Conservation (phyloP, 2,797 vertebrate genomes). For the Lepidocolaptes lacrymiger region DNA sequence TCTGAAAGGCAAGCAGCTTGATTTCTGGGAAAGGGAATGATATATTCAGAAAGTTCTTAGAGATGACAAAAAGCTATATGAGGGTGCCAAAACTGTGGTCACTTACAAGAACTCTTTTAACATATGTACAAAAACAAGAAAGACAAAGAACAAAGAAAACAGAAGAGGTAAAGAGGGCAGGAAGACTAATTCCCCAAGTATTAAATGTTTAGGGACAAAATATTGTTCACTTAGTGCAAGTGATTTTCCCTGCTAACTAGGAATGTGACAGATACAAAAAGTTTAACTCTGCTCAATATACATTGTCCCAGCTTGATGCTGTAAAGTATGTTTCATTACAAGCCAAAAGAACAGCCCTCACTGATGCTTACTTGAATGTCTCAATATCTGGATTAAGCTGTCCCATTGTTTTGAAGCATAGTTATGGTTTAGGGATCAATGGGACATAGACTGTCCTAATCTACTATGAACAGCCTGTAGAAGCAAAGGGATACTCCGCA, state of each 20-base stretch:
- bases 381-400: conserved; percentile 73
- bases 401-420: conserved; percentile 71
- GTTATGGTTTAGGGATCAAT: conserved; percentile 74
- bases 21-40: not conserved
- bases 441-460: conserved; percentile 74
- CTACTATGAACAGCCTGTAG: conserved; percentile 73
- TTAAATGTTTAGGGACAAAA: not conserved
- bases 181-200: not conserved
- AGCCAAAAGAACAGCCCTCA: conserved; percentile 40
- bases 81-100: not conserved
- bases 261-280: not conserved
- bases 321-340: conserved; percentile 40
- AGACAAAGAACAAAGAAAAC: not conserved
- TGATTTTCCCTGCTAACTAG: not conserved
- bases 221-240: not conserved
- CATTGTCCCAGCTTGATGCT: not conserved
- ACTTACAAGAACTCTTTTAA: not conserved
- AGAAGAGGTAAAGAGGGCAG: not conserved
- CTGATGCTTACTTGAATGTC: conserved; percentile 35
- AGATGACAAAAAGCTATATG: not conserved
- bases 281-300: not conserved
- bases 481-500: conserved; percentile 64
- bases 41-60: not conserved
- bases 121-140: not conserved
- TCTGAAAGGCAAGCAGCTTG: not conserved